Percentiles rank a stretch among this genome's conserved stretches.
Conservation (phyloP, 1,140 invertebrate genomes). For the Procambarus virginalis region DNA sequence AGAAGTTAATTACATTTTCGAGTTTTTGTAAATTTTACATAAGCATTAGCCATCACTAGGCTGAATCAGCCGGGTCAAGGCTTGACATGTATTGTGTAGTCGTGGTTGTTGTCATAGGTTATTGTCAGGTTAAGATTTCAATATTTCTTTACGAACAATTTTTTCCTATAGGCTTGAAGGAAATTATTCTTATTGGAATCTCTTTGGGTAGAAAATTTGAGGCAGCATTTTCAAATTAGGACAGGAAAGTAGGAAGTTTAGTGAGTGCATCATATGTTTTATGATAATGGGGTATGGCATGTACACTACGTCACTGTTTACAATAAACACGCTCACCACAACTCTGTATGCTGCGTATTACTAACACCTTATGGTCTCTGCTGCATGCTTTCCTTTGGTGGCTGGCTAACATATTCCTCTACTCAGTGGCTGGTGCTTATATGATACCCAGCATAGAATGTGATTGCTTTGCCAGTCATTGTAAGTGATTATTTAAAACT, state of each 20-base stretch:
- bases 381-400: slow-evolving; percentile 20
- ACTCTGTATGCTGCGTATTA: slow-evolving; percentile 54
- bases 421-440: not conserved
- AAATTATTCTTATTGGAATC: not conserved
- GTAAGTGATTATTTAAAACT: not conserved
- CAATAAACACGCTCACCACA: slow-evolving; percentile 59
- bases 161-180: not conserved
- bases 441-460: not conserved
- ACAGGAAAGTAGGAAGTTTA: not conserved
- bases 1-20: not conserved
- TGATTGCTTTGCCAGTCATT: not conserved
- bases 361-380: slow-evolving; percentile 40
- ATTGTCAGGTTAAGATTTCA: not conserved
- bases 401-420: slow-evolving; percentile 16
- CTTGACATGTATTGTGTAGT: not conserved
- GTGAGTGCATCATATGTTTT: slow-evolving; percentile 12
- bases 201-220: not conserved
- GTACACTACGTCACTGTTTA: slow-evolving; percentile 42
- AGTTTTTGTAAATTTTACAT: slow-evolving; percentile 1
- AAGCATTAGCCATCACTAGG: not conserved
- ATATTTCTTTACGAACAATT: not conserved
- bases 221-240: not conserved
- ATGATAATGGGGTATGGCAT: slow-evolving; percentile 14
- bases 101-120: not conserved
- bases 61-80: not conserved